Evolutionary conservation across 2,888 invertebrate genomes (phyloP), one percentile per base, ranked within the genome.

Genomic region (Cynaeus angustus): DNA sequence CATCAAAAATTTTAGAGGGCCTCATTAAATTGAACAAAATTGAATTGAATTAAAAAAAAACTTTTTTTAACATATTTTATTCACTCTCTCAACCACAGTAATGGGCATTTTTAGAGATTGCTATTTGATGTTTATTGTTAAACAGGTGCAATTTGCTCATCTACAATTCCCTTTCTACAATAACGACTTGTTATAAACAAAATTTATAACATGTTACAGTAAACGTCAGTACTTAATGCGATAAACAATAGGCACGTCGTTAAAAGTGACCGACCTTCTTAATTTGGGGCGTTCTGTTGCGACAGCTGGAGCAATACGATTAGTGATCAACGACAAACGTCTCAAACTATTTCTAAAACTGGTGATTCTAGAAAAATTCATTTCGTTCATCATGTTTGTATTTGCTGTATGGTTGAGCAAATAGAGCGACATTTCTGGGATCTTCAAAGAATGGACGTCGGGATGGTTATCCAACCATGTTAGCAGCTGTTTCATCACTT

Each of bases 271-370:
- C 14, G 79, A 78, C 70, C 79, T 73, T 71, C 74, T 71, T 9
- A 69, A 56, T 12, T 56, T 65, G 10, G 64, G 65, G 61, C n/a
- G 69, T 37, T 52, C 56, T 14, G 14, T 30, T 46, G 9, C 53
- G 13, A 52, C 41, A 7, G 69, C 45, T 8, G 78, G 78, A 3
- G 70, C 53, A 33, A 79, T 69, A 58, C 62, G 77, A 37, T 74
- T 78, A 1, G 74, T 73, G 9, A 76, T 33, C n/a, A 74, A 64
- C 1, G 80, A 79, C 8, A 82, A 75, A 69, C 80, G 77, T 66
- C 79, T 75, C 26, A 82, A 56, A 68, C 81, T 82, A 37, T 73
- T 80, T 3, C 82, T 72, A 45, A 82, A 81, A 62, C 80, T 81
- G 21, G 69, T 73, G 75, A 79, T 78, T 66, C 81, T 73, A 26